phyloP scores from a whole-genome alignment of 2,797 vertebrate species.

The Tapirus indicus region DNA sequence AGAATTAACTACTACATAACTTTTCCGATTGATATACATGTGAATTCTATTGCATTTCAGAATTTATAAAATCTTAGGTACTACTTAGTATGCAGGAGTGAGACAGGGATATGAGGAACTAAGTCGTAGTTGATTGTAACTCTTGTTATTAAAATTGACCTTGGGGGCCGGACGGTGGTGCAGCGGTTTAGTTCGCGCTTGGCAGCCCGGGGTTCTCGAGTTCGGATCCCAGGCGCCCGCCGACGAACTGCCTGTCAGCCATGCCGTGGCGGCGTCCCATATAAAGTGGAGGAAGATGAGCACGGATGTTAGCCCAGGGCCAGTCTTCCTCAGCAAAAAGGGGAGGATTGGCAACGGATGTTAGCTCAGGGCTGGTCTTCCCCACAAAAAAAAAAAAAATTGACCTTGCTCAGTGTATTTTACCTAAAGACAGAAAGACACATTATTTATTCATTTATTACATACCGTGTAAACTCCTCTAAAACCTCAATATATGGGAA shows the following conservation, averaged over 20 bases:
- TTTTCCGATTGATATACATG: background rate
- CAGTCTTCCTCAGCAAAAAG: no score
- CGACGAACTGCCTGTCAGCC: no score
- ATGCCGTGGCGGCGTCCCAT: no score
- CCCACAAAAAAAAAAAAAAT: no score
- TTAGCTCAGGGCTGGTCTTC: no score
- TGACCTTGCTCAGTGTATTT: background rate
- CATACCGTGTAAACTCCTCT: background rate
- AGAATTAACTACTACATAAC: background rate
- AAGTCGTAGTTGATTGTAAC: slow-evolving; percentile 9
- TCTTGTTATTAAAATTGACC: background rate
- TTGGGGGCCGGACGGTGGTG: no score
- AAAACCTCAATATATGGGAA: background rate
- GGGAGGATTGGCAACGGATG: no score
- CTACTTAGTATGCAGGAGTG: background rate
- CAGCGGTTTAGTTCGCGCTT: no score
- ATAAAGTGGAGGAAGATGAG: no score
- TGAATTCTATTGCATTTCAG: background rate
- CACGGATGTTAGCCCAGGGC: no score
- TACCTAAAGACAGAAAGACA: slow-evolving; percentile 16
- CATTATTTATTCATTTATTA: background rate
- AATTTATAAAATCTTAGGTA: background rate
- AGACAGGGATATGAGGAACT: background rate
- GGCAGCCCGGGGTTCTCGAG: no score
- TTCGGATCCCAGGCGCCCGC: no score